Percentiles rank a stretch among this genome's conserved stretches.
These are phyloP conservation scores for Polydrusus tereticollis DNA, from an alignment of 2,888 invertebrate genomes.

Conservation along the genomic window DNA sequence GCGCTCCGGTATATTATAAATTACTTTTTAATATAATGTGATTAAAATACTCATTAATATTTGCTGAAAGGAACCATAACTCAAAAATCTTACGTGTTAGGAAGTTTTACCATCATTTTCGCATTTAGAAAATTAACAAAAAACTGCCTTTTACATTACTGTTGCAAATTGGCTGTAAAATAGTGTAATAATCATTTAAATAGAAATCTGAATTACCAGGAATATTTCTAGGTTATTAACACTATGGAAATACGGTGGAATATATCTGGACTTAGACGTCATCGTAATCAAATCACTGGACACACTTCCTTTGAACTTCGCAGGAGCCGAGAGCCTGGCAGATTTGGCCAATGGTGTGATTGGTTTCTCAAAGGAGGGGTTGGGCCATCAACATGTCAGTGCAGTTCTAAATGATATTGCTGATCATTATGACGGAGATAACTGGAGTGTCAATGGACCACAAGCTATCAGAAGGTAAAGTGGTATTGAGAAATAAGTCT, in stretches of 20 bases:
- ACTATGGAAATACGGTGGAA: constrained; percentile 82
- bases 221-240: constrained; percentile 70
- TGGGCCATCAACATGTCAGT: constrained; percentile 72
- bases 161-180: too few relatives aligned
- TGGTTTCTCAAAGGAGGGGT: constrained; percentile 70
- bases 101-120: too few relatives aligned
- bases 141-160: too few relatives aligned
- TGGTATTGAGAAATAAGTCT: too few relatives aligned
- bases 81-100: too few relatives aligned
- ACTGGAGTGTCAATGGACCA: constrained; percentile 76
- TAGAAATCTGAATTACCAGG: too few relatives aligned
- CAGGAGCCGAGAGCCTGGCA: constrained; percentile 72
- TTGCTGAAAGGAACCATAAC: too few relatives aligned
- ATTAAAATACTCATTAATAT: too few relatives aligned
- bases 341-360: constrained; percentile 78
- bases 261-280: constrained; percentile 82
- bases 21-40: too few relatives aligned
- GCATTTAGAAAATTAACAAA: too few relatives aligned
- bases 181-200: too few relatives aligned
- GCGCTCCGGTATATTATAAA: too few relatives aligned
- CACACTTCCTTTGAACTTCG: constrained; percentile 71
- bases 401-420: constrained; percentile 71
- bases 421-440: constrained; percentile 69
- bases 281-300: constrained; percentile 75
- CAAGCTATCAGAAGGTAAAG: constrained; percentile 76